Conservation (phyloP, 37 sponge, comb jelly and placozoan species). For the Chondrilla cf. caribensis region DNA sequence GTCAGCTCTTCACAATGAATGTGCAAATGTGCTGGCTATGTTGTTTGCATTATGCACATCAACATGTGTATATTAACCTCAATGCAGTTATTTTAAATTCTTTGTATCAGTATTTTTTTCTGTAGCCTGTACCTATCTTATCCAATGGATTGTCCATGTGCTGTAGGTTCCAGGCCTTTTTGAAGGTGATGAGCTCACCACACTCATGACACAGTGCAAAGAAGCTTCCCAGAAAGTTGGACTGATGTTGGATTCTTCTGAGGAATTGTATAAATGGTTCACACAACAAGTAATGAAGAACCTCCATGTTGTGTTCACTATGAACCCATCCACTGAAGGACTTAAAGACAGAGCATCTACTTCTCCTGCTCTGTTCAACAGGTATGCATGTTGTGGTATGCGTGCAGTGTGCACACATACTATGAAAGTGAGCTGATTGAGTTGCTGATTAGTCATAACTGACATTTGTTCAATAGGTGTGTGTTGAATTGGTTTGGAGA, state of each 20-base stretch:
- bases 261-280: constrained; percentile 99
- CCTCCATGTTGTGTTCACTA: constrained; percentile 98
- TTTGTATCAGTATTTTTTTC: too few relatives aligned
- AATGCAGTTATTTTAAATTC: too few relatives aligned
- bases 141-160: too few relatives aligned
- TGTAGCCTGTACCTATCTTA: too few relatives aligned
- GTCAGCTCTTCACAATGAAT: too few relatives aligned
- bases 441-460: too few relatives aligned
- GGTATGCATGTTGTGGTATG: constrained; percentile 13
- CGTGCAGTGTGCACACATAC: neutral
- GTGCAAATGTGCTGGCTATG: too few relatives aligned
- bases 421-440: too few relatives aligned
- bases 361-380: constrained; percentile 98
- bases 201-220: constrained; percentile 97
- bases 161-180: constrained; percentile 95
- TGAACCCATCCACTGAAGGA: constrained; percentile 97
- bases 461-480: constrained; percentile 72
- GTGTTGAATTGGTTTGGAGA: constrained; percentile 99
- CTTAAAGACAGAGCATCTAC: constrained; percentile 96
- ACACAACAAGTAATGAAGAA: constrained; percentile 91
- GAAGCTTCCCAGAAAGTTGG: constrained; percentile 95
- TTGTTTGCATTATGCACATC: too few relatives aligned
- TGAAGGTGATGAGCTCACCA: constrained; percentile 94
- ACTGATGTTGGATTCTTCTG: constrained; percentile 89
- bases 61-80: too few relatives aligned